Conservation (phyloP, 2,797 vertebrate genomes). For the Notoglanidium macrostoma region DNA sequence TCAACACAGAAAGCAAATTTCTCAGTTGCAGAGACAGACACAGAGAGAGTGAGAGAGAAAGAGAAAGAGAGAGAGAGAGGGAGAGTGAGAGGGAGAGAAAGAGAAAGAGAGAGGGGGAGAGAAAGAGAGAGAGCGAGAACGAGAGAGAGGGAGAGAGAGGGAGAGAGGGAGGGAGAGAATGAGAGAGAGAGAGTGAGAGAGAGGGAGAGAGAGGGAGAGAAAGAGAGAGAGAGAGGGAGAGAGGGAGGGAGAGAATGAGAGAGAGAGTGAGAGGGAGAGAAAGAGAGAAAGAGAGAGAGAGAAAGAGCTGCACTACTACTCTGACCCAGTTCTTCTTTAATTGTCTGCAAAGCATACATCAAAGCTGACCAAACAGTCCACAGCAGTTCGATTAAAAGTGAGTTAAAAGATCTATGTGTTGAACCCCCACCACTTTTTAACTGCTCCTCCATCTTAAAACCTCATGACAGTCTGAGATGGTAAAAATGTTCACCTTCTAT, state of each 20-base stretch:
- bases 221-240: not conserved
- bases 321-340: constrained; percentile 77
- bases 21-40: not conserved
- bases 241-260: not conserved
- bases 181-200: no score
- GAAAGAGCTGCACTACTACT: constrained; percentile 52
- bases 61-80: no score
- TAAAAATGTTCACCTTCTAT: constrained; percentile 71
- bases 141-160: no score
- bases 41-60: constrained; percentile 32
- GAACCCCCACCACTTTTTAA: not conserved
- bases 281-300: constrained; percentile 43
- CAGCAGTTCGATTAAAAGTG: constrained; percentile 60
- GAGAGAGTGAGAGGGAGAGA: constrained; percentile 41
- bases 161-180: no score
- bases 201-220: constrained; percentile 31
- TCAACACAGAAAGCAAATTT: not conserved
- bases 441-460: constrained; percentile 16
- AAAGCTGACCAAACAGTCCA: constrained; percentile 67
- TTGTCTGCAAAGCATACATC: constrained; percentile 77
- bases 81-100: constrained; percentile 29
- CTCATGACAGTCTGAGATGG: constrained; percentile 53
- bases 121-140: no score
- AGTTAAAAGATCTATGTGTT: constrained; percentile 64
- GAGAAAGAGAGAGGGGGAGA: constrained; percentile 27